phyloP scores from a whole-genome alignment of 2,888 invertebrate genomes.

The Diadegma fenestrale region DNA sequence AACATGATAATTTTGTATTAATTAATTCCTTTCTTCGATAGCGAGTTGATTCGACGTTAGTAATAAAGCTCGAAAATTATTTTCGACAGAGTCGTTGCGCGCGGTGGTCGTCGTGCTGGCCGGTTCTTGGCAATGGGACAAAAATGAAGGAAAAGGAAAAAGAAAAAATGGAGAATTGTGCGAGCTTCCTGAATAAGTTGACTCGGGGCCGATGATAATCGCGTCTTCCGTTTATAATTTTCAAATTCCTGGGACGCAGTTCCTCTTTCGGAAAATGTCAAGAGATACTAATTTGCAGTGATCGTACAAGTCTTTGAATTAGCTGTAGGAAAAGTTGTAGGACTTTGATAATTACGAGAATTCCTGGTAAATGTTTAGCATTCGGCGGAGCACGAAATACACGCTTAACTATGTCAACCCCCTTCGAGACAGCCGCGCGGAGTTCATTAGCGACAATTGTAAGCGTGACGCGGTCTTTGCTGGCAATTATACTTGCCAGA shows the following conservation, averaged over 20 bases:
- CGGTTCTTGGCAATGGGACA: slow-evolving; percentile 46
- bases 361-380: slow-evolving; percentile 51
- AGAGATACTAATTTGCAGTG: slow-evolving; percentile 44
- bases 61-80: slow-evolving; percentile 64
- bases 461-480: slow-evolving; percentile 73
- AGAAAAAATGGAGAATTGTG: slow-evolving; percentile 22
- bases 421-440: slow-evolving; percentile 55
- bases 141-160: slow-evolving; percentile 12
- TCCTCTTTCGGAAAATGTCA: slow-evolving; percentile 23
- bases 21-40: slow-evolving; percentile 49
- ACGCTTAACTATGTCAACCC: slow-evolving; percentile 67
- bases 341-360: slow-evolving; percentile 39
- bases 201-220: slow-evolving; percentile 12
- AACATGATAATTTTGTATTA: slow-evolving; percentile 57
- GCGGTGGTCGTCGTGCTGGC: slow-evolving; percentile 19
- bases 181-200: slow-evolving; percentile 52
- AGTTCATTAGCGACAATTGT: slow-evolving; percentile 78
- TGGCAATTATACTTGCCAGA: slow-evolving; percentile 74
- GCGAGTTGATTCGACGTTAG: slow-evolving; percentile 12
- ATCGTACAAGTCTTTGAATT: slow-evolving; percentile 49
- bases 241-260: slow-evolving; percentile 35
- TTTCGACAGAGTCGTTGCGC: slow-evolving; percentile 34
- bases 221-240: slow-evolving; percentile 19
- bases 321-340: slow-evolving; percentile 18
- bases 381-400: slow-evolving; percentile 68